Conservation (phyloP, 2,797 vertebrate species). For the Manis pentadactyla region DNA sequence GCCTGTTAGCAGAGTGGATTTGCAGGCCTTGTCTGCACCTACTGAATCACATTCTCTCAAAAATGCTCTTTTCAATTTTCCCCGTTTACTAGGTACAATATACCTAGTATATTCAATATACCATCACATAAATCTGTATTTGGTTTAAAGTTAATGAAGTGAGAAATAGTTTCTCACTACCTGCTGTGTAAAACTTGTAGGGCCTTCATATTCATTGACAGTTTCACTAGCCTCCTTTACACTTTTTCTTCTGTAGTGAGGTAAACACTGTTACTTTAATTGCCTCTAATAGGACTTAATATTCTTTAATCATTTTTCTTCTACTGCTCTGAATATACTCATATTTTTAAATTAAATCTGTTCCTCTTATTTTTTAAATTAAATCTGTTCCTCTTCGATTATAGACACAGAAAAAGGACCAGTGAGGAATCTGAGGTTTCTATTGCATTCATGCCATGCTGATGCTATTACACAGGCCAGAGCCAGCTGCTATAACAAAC, state of each 20-base stretch:
- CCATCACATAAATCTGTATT: background rate
- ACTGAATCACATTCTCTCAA: background rate
- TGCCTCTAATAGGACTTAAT: background rate
- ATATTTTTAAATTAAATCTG: constrained; percentile 31
- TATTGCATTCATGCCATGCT: background rate
- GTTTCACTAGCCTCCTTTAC: background rate
- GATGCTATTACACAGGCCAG: background rate
- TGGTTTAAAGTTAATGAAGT: background rate
- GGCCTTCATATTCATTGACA: background rate
- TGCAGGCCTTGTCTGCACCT: background rate
- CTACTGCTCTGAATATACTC: background rate
- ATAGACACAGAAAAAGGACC: background rate
- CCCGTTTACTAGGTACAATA: background rate
- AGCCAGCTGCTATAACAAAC: background rate
- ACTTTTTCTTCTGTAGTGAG: background rate
- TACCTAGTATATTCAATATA: background rate
- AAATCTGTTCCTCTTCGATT: background rate
- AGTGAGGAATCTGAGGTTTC: background rate
- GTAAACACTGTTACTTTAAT: background rate
- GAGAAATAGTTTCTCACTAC: constrained; percentile 1
- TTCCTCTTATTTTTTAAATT: constrained; percentile 2
- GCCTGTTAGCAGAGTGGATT: background rate
- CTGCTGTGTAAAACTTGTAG: background rate
- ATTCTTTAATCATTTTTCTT: background rate
- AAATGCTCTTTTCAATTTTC: background rate